These are phyloP conservation scores for Nannospalax galili DNA, from an alignment of 2,113 vertebrate species.

Conservation along the genomic window DNA sequence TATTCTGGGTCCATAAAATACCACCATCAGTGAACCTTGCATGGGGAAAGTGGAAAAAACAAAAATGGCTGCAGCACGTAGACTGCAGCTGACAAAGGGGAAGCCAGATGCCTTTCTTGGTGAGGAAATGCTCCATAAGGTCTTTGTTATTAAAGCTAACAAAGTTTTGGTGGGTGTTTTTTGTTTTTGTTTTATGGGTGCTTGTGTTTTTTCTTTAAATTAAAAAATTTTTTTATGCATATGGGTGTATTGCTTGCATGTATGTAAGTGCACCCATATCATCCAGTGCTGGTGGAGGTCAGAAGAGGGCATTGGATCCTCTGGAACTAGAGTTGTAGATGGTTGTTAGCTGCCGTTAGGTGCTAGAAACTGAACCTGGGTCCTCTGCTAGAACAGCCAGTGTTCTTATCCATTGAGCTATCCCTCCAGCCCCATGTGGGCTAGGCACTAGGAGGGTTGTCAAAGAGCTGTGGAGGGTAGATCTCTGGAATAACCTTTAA, in stretches of 20 bases:
- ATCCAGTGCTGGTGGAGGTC: too few species aligned
- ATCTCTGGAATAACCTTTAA: neutral
- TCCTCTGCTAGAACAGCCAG: too few species aligned
- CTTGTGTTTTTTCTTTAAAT: too few species aligned
- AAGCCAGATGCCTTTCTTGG: neutral
- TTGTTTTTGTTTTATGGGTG: too few species aligned
- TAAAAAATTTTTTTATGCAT: too few species aligned
- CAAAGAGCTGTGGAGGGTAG: neutral
- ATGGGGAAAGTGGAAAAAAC: neutral
- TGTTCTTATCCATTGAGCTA: too few species aligned
- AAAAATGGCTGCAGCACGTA: neutral
- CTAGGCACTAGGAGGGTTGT: neutral
- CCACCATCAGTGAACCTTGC: neutral
- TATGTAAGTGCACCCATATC: too few species aligned
- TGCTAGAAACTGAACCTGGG: too few species aligned
- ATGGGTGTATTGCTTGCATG: too few species aligned
- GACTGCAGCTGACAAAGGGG: neutral
- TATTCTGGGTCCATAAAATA: neutral
- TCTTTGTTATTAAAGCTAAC: slow-evolving; percentile 11
- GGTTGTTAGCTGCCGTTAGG: too few species aligned
- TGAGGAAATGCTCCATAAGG: neutral
- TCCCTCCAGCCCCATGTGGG: neutral
- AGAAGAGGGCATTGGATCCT: too few species aligned
- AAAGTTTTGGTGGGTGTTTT: slow-evolving; percentile 23
- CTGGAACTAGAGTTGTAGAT: too few species aligned